Evolutionary conservation across 2,888 invertebrate species (phyloP), one percentile per base, ranked within the genome.

Genomic region (Trisateles emortualis): DNA sequence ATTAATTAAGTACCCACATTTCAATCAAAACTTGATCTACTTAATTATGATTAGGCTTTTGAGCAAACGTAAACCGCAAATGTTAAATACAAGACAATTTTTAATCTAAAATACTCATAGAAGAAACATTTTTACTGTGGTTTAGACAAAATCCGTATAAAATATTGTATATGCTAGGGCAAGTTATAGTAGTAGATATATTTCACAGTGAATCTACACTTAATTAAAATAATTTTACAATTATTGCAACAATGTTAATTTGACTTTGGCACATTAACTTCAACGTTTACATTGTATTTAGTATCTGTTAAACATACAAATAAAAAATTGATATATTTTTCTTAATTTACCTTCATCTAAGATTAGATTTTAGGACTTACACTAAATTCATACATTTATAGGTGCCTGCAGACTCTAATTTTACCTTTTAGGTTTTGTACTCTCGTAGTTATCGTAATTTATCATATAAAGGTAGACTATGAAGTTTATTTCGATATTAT

Each of bases 251-350:
- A 80, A 77, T 69, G 70, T 77, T 71, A 71, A 70, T 72, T 75
- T 79, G 75, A 78, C 88, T 90, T 90, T 90, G 89, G 88, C 89
- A 88, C 87, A 81, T 79, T 72, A 64, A 72, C 67, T 74, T 81
- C 63, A 68, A 74, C 55, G 45, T 68, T 74, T 72, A 70, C 59
- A 59, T 67, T 68, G 56, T 60, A 57, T 61, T 45, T 58, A 54
- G 36, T 49, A 33, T 53, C 11, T 58, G 54, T 48, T 59, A 48
- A 49, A 44, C 52, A 50, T 54, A 59, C 47, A 56, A 57, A 56
- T 40, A 58, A 40, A 32, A 33, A 22, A 16, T 44, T 32, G 48
- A 44, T 52, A 49, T 57, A 19, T 32, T 14, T 59, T 44, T 45
- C 30, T 38, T 64, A 59, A 36, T 14, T 41, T 45, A 43, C 30